These are phyloP conservation scores for Arctocebus calabarensis DNA, from an alignment of 2,797 vertebrate species.

Conservation along the genomic window DNA sequence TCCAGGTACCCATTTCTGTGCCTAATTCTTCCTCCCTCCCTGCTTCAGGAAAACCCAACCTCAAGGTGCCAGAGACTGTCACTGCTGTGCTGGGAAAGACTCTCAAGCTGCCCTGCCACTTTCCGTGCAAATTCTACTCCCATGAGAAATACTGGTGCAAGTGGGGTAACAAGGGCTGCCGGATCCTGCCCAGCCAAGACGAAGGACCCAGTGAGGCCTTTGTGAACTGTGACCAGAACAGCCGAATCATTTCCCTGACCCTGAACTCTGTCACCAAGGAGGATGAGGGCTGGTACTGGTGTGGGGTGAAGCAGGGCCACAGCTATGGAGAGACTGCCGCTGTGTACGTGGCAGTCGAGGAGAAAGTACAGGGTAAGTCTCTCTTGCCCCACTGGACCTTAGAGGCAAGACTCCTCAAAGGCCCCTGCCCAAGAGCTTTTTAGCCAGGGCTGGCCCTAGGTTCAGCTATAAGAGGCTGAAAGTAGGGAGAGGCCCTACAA, in stretches of 20 bases:
- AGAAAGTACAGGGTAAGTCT: slow-evolving; percentile 80
- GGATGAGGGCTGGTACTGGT: slow-evolving; percentile 89
- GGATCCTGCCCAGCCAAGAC: background rate
- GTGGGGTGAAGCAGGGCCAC: slow-evolving; percentile 79
- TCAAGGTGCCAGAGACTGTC: background rate
- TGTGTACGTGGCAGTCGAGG: slow-evolving; percentile 69
- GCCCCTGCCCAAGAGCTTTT: background rate
- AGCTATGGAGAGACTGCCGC: slow-evolving; percentile 77
- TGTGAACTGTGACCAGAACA: background rate
- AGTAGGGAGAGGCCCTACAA: rapidly evolving
- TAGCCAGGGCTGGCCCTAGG: too few species aligned
- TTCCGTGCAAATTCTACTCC: slow-evolving; percentile 83
- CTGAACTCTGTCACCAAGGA: background rate
- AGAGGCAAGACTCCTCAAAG: background rate
- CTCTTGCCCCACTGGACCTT: background rate
- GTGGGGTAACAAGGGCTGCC: slow-evolving; percentile 80
- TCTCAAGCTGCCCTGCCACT: slow-evolving; percentile 82
- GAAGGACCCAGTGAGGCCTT: background rate
- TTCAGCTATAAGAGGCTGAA: background rate
- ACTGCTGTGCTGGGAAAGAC: background rate
- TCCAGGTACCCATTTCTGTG: background rate
- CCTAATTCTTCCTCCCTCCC: background rate
- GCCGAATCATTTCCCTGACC: slow-evolving; percentile 65
- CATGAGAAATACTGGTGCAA: slow-evolving; percentile 89
- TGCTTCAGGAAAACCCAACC: slow-evolving; percentile 78